Evolutionary conservation across 2,113 vertebrate species (phyloP).

Genomic region (Podarcis raffonei): DNA sequence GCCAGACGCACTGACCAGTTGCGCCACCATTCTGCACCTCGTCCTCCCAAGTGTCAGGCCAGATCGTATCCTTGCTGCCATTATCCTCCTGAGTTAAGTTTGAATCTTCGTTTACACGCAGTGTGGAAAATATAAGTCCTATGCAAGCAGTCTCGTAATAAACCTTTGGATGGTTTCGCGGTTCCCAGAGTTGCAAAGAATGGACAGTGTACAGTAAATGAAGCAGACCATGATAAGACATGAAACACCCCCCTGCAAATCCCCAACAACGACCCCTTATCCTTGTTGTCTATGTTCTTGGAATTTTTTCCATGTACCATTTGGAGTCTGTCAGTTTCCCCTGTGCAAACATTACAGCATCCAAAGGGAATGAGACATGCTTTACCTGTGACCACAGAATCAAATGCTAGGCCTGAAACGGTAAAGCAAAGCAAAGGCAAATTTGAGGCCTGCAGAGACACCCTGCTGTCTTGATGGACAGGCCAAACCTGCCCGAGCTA

Average conservation of each 20-base stretch:
- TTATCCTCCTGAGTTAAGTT: background rate
- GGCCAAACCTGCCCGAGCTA: constrained; percentile 27
- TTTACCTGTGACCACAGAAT: constrained; percentile 58
- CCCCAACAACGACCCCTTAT: rapidly evolving
- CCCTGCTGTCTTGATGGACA: constrained; percentile 43
- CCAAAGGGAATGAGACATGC: constrained; percentile 62
- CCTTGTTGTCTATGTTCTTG: constrained; percentile 60
- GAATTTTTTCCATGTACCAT: constrained; percentile 52
- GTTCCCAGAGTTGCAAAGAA: constrained; percentile 52
- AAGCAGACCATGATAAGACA: constrained; percentile 44
- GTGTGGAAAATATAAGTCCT: constrained; percentile 26
- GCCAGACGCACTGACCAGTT: too few species aligned
- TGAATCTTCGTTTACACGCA: background rate
- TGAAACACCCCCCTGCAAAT: background rate
- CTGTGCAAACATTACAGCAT: constrained; percentile 66
- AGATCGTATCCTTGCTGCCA: background rate
- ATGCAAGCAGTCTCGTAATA: constrained; percentile 52
- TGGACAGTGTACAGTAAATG: constrained; percentile 15
- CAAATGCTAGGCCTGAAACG: constrained; percentile 54
- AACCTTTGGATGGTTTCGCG: constrained; percentile 42
- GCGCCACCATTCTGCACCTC: background rate
- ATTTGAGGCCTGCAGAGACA: constrained; percentile 45
- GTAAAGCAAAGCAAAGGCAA: constrained; percentile 49
- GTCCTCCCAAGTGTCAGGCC: background rate
- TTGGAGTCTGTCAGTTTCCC: constrained; percentile 62